Evolutionary conservation across 2,888 invertebrate species (phyloP).

Genomic region (Coleophora deauratella): DNA sequence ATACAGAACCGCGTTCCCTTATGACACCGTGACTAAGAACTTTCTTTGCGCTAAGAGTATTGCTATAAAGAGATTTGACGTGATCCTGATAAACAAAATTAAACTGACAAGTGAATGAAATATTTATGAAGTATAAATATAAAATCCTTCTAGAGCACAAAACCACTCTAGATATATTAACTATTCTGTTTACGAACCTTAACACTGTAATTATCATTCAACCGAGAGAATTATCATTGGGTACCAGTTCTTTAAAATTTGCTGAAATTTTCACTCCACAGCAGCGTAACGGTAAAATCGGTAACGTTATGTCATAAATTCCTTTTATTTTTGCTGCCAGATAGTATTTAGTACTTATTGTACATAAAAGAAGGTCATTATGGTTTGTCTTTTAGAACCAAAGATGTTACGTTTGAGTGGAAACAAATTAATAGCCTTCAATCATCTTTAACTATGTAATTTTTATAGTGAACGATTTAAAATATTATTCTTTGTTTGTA

Average conservation of each 20-base stretch:
- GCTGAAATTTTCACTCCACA: slow-evolving; percentile 19
- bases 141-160: background rate
- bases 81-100: too few relatives aligned
- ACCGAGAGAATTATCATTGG: slow-evolving; percentile 10
- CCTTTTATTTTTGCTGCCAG: slow-evolving; percentile 5
- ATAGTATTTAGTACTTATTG: slow-evolving; percentile 8
- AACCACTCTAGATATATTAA: background rate
- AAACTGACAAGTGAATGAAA: too few relatives aligned
- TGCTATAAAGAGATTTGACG: too few relatives aligned
- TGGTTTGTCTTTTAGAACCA: too few relatives aligned
- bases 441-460: too few relatives aligned
- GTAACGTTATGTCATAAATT: slow-evolving; percentile 12
- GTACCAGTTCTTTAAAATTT: slow-evolving; percentile 21
- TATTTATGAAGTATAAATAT: background rate
- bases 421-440: too few relatives aligned
- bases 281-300: slow-evolving; percentile 10
- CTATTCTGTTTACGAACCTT: background rate
- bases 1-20: slow-evolving; percentile 33
- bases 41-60: slow-evolving; percentile 38
- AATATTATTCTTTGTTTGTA: too few relatives aligned
- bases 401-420: too few relatives aligned
- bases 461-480: too few relatives aligned
- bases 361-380: too few relatives aligned
- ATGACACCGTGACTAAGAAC: slow-evolving; percentile 37
- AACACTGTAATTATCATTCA: slow-evolving; percentile 1